Conservation (phyloP, 2,113 vertebrate species). For the Trogon melanurus region DNA sequence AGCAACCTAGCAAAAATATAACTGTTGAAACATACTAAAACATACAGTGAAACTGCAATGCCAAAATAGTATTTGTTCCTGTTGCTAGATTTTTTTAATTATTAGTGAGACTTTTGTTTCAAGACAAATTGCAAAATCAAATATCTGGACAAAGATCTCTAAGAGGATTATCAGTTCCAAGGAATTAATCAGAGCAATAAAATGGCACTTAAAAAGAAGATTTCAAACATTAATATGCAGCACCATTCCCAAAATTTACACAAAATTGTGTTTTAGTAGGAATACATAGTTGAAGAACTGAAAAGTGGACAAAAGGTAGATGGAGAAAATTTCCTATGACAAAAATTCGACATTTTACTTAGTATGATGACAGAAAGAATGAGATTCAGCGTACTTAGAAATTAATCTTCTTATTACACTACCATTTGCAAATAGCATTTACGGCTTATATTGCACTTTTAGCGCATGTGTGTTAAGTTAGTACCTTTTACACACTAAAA, state of each 20-base stretch:
- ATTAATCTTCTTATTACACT: not conserved
- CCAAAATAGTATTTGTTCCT: not conserved
- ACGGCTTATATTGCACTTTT: not conserved
- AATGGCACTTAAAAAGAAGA: not conserved
- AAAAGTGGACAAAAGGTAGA: not conserved
- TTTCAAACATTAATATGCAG: not conserved
- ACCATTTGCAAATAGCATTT: not conserved
- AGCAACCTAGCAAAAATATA: not conserved
- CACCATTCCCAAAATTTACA: not conserved
- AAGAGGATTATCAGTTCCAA: not conserved
- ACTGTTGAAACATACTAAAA: not conserved
- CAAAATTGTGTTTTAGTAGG: not conserved
- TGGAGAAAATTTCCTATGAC: not conserved
- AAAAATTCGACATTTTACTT: not conserved
- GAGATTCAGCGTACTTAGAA: not conserved
- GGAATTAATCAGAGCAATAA: not conserved
- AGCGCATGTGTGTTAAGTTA: accelerated
- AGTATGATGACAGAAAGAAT: not conserved
- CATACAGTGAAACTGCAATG: not conserved
- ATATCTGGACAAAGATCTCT: not conserved
- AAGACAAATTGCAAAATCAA: not conserved
- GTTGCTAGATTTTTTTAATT: not conserved
- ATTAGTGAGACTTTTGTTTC: not conserved
- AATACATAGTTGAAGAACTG: not conserved
- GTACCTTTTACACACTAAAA: not conserved